phyloP scores from a whole-genome alignment of 2,888 invertebrate genomes.

The Mantis religiosa region DNA sequence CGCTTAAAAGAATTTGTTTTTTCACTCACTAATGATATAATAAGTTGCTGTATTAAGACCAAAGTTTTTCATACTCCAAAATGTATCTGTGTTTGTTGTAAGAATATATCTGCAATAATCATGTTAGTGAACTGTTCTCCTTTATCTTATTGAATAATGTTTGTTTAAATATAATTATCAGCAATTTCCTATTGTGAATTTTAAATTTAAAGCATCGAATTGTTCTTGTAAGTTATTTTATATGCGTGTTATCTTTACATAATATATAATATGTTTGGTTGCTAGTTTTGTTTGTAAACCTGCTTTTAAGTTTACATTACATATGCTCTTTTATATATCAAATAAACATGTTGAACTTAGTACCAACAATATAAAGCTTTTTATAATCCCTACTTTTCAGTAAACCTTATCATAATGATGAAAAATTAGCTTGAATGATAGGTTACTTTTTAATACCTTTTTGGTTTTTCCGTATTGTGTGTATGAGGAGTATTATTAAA shows the following conservation, averaged over 20 bases:
- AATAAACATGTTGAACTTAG: conserved; percentile 1
- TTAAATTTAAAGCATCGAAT: neutral
- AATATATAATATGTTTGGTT: neutral
- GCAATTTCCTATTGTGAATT: neutral
- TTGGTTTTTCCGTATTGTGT: too few species aligned
- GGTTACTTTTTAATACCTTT: too few species aligned
- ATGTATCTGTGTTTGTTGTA: neutral
- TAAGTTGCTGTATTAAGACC: neutral
- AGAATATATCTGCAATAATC: conserved; percentile 10
- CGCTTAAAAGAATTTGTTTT: neutral
- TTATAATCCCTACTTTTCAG: neutral
- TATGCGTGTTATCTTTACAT: conserved; percentile 12
- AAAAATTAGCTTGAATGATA: neutral
- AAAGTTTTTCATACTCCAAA: neutral
- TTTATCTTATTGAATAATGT: neutral
- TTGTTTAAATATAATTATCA: neutral
- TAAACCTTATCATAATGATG: neutral
- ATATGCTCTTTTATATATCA: conserved; percentile 10
- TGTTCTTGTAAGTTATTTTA: neutral
- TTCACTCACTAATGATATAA: neutral
- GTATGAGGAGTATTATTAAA: too few species aligned
- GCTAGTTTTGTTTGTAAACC: neutral
- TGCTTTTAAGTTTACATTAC: neutral
- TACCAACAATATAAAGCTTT: neutral
- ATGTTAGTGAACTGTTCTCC: neutral